Percentiles rank a stretch among this genome's conserved stretches.
Conservation (phyloP, 1,140 invertebrate species). For the Anoplophora glabripennis region DNA sequence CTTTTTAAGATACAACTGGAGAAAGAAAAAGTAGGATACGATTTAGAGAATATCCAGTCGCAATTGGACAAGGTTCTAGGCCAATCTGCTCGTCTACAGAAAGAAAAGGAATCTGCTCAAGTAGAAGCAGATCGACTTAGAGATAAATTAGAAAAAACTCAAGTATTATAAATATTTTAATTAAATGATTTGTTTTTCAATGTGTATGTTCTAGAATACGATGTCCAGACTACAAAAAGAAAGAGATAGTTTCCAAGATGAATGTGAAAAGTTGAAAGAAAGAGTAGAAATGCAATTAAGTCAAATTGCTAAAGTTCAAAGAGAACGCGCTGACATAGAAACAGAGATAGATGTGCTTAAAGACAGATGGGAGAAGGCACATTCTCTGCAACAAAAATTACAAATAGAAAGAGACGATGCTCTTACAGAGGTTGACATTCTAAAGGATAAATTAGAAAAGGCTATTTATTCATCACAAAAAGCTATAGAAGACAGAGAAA, state of each 20-base stretch:
- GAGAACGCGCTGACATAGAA: slow-evolving; percentile 78
- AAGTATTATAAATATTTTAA: slow-evolving; percentile 58
- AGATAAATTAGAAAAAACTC: slow-evolving; percentile 86
- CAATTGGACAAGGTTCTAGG: slow-evolving; percentile 86
- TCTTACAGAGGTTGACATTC: slow-evolving; percentile 77
- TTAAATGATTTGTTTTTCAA: not conserved
- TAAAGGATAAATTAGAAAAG: slow-evolving; percentile 89
- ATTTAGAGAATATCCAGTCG: slow-evolving; percentile 84
- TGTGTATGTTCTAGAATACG: slow-evolving; percentile 53
- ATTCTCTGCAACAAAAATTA: slow-evolving; percentile 78
- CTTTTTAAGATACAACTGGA: slow-evolving; percentile 76
- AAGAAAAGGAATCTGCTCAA: slow-evolving; percentile 82
- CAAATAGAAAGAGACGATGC: slow-evolving; percentile 84
- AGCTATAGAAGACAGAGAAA: slow-evolving; percentile 83
- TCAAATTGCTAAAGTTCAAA: slow-evolving; percentile 76
- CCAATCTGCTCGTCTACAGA: slow-evolving; percentile 80
- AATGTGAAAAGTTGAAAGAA: slow-evolving; percentile 78
- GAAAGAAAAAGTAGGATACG: slow-evolving; percentile 84
- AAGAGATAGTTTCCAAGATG: slow-evolving; percentile 74
- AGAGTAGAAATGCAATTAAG: slow-evolving; percentile 73
- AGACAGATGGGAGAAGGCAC: slow-evolving; percentile 84
- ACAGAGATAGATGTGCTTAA: slow-evolving; percentile 83
- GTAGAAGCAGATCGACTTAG: slow-evolving; percentile 79
- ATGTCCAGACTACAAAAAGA: slow-evolving; percentile 83
- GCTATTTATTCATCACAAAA: slow-evolving; percentile 74